Evolutionary conservation across 53 echinoderm and acorn worm species (phyloP).

Genomic region (Crossaster papposus): DNA sequence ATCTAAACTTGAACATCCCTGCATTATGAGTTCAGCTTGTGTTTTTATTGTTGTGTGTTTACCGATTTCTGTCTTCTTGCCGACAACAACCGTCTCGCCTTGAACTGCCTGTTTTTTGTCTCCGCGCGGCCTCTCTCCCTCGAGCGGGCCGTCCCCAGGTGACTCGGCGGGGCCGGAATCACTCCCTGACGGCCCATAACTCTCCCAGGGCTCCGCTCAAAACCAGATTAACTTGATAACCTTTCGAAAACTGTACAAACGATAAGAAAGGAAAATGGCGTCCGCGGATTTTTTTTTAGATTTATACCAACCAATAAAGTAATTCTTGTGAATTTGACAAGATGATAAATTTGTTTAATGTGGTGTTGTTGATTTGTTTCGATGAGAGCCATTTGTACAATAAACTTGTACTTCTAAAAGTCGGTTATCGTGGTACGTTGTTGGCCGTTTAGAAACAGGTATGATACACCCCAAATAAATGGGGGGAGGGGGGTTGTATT

Average conservation of each 20-base stretch:
- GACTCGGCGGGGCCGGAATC: neutral
- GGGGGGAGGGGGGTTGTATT: too few relatives aligned
- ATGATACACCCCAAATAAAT: too few relatives aligned
- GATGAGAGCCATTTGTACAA: neutral
- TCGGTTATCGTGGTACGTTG: neutral
- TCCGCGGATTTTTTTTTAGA: neutral
- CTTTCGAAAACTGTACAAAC: constrained; percentile 38
- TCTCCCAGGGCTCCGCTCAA: neutral
- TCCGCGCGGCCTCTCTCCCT: constrained; percentile 4
- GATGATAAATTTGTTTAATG: constrained; percentile 39
- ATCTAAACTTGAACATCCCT: constrained; percentile 52
- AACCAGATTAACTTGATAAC: constrained; percentile 28
- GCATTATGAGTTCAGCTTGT: constrained; percentile 31
- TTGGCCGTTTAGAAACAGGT: too few relatives aligned
- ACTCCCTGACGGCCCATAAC: constrained; percentile 44
- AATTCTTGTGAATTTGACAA: constrained; percentile 41
- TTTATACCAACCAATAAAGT: constrained; percentile 40
- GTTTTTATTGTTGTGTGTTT: neutral
- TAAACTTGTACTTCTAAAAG: neutral
- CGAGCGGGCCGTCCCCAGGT: neutral
- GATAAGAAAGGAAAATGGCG: neutral
- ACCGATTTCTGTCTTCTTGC: neutral
- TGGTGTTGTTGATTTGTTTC: neutral
- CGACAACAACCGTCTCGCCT: constrained; percentile 3
- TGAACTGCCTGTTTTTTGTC: neutral